Conservation (phyloP, 2,797 vertebrate species). For the Ptychadena robeensis region DNA sequence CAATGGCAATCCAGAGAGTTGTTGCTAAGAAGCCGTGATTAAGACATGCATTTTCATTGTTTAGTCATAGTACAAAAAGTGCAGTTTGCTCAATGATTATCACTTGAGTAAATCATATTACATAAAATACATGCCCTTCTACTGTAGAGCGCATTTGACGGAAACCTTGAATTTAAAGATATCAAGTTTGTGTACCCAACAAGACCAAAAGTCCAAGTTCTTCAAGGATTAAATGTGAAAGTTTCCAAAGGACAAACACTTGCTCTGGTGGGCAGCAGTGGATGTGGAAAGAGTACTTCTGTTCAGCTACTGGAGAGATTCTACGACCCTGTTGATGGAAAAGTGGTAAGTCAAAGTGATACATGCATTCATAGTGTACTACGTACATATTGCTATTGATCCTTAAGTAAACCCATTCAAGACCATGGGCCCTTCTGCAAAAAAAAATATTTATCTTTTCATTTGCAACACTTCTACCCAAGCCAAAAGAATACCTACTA, state of each 20-base stretch:
- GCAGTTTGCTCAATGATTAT: not conserved
- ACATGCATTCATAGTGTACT: too few species aligned
- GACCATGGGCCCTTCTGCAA: too few species aligned
- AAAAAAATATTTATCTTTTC: too few species aligned
- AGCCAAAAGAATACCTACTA: too few species aligned
- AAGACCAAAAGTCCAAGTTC: conserved; percentile 72
- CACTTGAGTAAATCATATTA: not conserved
- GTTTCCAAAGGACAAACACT: conserved; percentile 77
- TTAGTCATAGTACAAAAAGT: too few species aligned
- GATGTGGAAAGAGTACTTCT: conserved; percentile 80
- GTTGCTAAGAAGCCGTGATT: too few species aligned
- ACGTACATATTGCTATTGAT: too few species aligned
- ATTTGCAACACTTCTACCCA: too few species aligned
- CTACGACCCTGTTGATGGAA: conserved; percentile 71
- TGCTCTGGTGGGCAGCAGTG: conserved; percentile 77
- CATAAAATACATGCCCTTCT: not conserved
- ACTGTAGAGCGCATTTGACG: conserved; percentile 69
- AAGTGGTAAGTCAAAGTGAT: conserved; percentile 68
- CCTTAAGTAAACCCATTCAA: too few species aligned
- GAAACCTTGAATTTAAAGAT: conserved; percentile 74
- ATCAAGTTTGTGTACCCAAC: conserved; percentile 76
- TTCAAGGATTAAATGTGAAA: conserved; percentile 75
- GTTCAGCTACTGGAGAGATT: conserved; percentile 77
- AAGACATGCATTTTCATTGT: too few species aligned
- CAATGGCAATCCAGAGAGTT: too few species aligned